Evolutionary conservation across 2,888 invertebrate genomes (phyloP).

Genomic region (Xestoiulus laeticollis): DNA sequence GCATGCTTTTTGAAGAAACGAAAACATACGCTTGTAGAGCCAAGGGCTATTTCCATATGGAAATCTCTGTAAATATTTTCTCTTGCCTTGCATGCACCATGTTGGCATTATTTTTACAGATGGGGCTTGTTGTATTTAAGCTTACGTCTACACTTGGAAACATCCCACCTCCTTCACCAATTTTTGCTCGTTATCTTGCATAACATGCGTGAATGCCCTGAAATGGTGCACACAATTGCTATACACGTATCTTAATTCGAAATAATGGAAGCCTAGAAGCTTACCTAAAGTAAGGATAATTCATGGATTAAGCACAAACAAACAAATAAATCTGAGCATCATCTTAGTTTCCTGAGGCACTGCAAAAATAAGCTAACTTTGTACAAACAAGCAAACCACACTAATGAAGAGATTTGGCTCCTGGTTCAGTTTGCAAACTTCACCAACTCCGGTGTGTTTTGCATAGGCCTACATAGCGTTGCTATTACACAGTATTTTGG

Average conservation of each 20-base stretch:
- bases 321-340: not conserved
- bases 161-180: not conserved
- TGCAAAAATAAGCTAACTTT: no score
- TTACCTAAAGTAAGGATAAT: not conserved
- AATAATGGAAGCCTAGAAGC: no score
- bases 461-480: no score
- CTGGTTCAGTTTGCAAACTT: no score
- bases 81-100: not conserved
- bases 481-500: no score
- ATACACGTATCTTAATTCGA: not conserved
- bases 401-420: no score
- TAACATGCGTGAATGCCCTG: not conserved
- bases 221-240: not conserved
- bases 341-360: not conserved
- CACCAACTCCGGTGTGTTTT: no score
- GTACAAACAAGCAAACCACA: no score
- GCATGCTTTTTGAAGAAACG: slow-evolving; percentile 17
- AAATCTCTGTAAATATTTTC: not conserved
- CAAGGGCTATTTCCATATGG: slow-evolving; percentile 18
- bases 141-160: not conserved
- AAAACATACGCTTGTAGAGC: not conserved
- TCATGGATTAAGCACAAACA: no score
- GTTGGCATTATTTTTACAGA: slow-evolving; percentile 22
- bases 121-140: slow-evolving; percentile 13
- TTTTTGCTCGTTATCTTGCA: not conserved